Evolutionary conservation across 2,888 invertebrate species (phyloP), one percentile per base, ranked within the genome.

Genomic region (Pollenia angustigena): DNA sequence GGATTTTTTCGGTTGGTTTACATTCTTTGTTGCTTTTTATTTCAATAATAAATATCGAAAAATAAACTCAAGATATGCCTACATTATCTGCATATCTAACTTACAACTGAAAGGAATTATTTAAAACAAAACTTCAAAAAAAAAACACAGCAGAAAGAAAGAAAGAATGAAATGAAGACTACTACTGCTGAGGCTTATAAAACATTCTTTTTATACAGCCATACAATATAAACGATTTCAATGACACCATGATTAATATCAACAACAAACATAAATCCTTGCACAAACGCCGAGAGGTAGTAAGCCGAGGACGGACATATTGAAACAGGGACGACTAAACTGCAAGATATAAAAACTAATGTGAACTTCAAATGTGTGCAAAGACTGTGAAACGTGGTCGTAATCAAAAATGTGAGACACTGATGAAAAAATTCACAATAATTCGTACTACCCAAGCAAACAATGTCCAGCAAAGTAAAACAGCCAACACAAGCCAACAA

Each of bases 181-280:
- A 64, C 75, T 10, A 64, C 62, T 40, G 40, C 32, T 46, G 48
- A 78, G 60, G 23, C 74, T 52, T 76, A 60, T 32, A 32, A 32
- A 76, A 68, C 71, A 66, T 79, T 74, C 79, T 60, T 68, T 74
- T 71, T 72, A 74, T 54, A 75, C 60, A 80, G 69, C 75, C 74
- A 64, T 86, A 86, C 72, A 76, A 78, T 54, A 87, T 91, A 91
- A 91, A 91, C 91, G 90, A 92, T 91, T 91, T 90, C 91, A 92
- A 91, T 91, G 92, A 92, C 92, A 92, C 92, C 90, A 91, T 91
- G 91, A 91, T 91, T 91, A 92, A 92, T 91, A 91, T 92, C 90
- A 92, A 90, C 87, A 85, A 87, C 89, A 87, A 89, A 89, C 89
- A 90, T 89, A 87, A 85, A 87, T 87, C 85, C 85, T 80, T 14